A percentile compares a stretch with the other conserved stretches of the same genome.
Evolutionary conservation across 2,113 vertebrate species (phyloP).

Genomic region (Cygnus atratus): DNA sequence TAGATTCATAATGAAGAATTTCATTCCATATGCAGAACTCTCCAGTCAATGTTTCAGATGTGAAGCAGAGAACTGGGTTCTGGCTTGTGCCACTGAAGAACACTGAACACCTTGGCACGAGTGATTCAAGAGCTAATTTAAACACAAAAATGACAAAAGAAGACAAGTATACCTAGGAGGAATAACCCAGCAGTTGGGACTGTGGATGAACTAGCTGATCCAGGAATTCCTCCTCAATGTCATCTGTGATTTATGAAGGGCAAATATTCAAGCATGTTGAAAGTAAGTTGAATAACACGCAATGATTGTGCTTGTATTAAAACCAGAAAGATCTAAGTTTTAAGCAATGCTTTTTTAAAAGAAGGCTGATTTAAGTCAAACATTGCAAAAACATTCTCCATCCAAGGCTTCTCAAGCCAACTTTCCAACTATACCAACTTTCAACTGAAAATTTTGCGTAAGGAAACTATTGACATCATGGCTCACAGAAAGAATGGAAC

Average conservation of each 20-base stretch:
- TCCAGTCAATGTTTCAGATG: background rate
- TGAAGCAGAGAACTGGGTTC: background rate
- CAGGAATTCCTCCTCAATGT: constrained; percentile 16
- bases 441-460: background rate
- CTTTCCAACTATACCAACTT: background rate
- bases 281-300: background rate
- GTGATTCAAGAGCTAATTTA: background rate
- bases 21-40: background rate
- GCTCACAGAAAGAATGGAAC: background rate
- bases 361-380: background rate
- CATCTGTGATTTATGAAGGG: constrained; percentile 35
- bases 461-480: background rate
- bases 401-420: background rate
- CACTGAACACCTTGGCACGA: background rate
- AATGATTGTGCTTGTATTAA: background rate
- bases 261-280: constrained; percentile 17
- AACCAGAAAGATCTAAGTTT: background rate
- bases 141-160: background rate
- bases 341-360: background rate
- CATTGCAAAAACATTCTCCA: background rate
- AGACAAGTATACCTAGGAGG: background rate
- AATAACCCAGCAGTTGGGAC: background rate
- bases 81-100: background rate
- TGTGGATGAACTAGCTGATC: background rate
- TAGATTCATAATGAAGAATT: background rate